A percentile compares a stretch with the other conserved stretches of the same genome.
phyloP scores from a whole-genome alignment of 2,888 invertebrate species.

The Ophion costatus region DNA sequence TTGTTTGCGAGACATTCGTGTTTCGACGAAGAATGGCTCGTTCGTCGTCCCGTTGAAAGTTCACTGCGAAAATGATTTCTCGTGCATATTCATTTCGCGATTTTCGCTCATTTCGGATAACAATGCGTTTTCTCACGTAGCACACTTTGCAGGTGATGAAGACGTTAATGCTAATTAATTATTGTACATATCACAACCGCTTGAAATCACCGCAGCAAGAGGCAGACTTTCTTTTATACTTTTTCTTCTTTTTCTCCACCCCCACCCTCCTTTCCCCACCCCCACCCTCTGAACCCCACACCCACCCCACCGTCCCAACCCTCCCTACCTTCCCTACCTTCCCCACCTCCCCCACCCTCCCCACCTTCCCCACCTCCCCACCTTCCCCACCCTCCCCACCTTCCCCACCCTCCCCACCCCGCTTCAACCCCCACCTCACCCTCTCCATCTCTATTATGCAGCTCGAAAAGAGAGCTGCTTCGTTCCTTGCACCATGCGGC shows the following conservation, averaged over 20 bases:
- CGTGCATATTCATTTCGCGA: not conserved
- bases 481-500: conserved; percentile 55
- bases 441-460: conserved; percentile 39
- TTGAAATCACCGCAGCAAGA: conserved; percentile 16
- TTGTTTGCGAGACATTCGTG: not conserved
- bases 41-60: not conserved
- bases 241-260: conserved; percentile 25
- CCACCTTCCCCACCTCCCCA: no score
- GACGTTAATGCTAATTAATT: conserved; percentile 45
- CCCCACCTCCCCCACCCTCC: no score
- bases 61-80: not conserved
- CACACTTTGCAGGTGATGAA: not conserved
- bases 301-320: not conserved
- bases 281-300: conserved; percentile 18
- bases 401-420: not conserved
- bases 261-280: not conserved
- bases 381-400: conserved; percentile 30
- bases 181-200: conserved; percentile 29
- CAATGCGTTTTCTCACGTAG: not conserved
- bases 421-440: not conserved
- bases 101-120: not conserved
- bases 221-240: conserved; percentile 42
- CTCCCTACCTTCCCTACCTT: conserved; percentile 32
- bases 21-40: not conserved
- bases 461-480: conserved; percentile 46